Base-by-base conservation (phyloP, 2,113 vertebrate genomes). In the Neogobius melanostomus region DNA sequence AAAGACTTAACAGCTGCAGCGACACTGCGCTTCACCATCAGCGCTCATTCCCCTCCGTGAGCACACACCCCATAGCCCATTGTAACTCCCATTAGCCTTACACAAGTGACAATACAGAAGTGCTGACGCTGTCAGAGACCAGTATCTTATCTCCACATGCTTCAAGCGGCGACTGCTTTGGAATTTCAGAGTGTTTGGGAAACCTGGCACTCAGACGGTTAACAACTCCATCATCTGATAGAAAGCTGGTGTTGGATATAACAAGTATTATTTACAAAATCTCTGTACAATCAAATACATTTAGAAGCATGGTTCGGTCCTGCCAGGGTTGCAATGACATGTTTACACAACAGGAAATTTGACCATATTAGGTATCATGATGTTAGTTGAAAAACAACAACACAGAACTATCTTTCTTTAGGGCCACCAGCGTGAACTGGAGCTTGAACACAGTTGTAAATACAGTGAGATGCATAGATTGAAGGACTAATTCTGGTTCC, bases 241-340 rank as follows among this genome's bases (percentile, higher is more conserved):
- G 82, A 77, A 83, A 87, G 89, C 90, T 90, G 90, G 89, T 90
- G 85, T 84, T 70, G 86, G 86, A 88, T 85, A 84, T 71, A 85
- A 84, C 79, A 75, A 85, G 68, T 79, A 79, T 74, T 88, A 90
- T 89, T 86, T 85, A 87, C 87, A 89, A 81, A 83, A 84, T 88
- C 72, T 90, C 81, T 88, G 75, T 90, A 88, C 85, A 89, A 75
- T 86, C 79, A 86, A 78, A 85, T 69, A 83, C 67, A 90, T 64
- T 81, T 52, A 71, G 74, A 60, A 53, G 74, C 78, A 69, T 52
- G 60, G 57, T 61, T 85, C 70, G 56, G 64, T 71, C 81, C 77
- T 60, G 70, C 53, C 49, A 16, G 75, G 80, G 45, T 53, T 79
- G 47, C 14, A 64, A 64, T 64, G 75, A 82, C 47, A 59, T 28